phyloP scores from a whole-genome alignment of 2,113 vertebrate genomes.

The Xiphias gladius region DNA sequence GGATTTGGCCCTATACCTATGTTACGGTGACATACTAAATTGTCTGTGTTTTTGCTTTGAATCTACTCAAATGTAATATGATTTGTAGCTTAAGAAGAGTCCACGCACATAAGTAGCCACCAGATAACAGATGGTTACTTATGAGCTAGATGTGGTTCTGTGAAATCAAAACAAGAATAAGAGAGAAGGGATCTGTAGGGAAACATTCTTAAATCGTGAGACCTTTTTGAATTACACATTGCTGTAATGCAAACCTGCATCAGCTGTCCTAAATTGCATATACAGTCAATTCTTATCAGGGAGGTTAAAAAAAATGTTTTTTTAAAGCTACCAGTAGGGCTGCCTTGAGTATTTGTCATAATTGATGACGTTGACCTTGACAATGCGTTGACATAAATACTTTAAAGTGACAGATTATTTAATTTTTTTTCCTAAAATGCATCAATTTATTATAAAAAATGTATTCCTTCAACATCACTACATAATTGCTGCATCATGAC shows the following conservation, averaged over 20 bases:
- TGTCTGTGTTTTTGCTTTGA: neutral
- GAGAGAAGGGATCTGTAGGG: neutral
- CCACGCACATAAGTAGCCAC: neutral
- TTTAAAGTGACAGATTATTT: too few species aligned
- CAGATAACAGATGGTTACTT: neutral
- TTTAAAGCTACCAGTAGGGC: neutral
- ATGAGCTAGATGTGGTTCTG: neutral
- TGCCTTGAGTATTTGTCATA: too few species aligned
- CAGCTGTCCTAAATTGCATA: neutral
- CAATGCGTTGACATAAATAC: too few species aligned
- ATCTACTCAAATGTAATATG: neutral
- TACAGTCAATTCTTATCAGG: constrained; percentile 16
- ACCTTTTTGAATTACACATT: neutral
- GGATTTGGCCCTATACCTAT: constrained; percentile 22
- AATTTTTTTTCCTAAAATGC: too few species aligned
- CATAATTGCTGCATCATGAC: too few species aligned
- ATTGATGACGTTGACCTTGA: too few species aligned
- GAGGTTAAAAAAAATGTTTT: neutral
- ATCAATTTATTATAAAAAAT: too few species aligned
- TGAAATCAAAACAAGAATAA: neutral
- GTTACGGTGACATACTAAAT: constrained; percentile 5
- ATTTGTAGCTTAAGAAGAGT: constrained; percentile 3
- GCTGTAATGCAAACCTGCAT: neutral
- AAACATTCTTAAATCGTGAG: neutral
- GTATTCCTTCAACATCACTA: too few species aligned